phyloP scores from a whole-genome alignment of 2,888 invertebrate species.

The Halictus quadricinctus region DNA sequence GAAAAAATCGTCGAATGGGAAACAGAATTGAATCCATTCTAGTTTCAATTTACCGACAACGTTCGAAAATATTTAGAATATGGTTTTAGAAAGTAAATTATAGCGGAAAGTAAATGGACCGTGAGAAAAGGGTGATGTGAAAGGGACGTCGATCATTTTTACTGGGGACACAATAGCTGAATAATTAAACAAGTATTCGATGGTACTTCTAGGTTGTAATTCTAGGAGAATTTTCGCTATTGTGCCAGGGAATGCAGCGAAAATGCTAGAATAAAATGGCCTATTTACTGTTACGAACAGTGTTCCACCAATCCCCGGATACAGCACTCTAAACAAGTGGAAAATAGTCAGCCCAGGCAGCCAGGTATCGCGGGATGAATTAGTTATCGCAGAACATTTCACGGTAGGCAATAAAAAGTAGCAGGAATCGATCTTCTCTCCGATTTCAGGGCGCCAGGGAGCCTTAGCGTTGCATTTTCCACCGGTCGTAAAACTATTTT shows the following conservation, averaged over 20 bases:
- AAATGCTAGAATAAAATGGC: background rate
- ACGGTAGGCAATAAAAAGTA: conserved; percentile 41
- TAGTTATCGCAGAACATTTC: conserved; percentile 51
- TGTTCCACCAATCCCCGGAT: background rate
- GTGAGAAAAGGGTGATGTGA: no score
- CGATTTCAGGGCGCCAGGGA: background rate
- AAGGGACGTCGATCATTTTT: no score
- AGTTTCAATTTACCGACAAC: background rate
- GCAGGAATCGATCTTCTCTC: background rate
- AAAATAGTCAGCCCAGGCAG: background rate
- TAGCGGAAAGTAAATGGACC: background rate
- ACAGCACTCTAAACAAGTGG: background rate
- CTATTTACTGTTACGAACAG: background rate
- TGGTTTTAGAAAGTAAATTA: background rate
- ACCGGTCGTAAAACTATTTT: conserved; percentile 49
- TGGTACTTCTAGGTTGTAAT: no score
- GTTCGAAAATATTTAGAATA: background rate
- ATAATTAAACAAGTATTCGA: no score
- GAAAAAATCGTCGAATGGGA: background rate
- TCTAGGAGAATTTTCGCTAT: background rate
- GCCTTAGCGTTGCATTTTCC: conserved; percentile 6
- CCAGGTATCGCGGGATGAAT: conserved; percentile 55
- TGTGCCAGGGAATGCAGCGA: background rate
- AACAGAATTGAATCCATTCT: background rate
- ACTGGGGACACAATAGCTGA: no score